These are phyloP conservation scores for Cerceris rybyensis DNA, from an alignment of 2,888 invertebrate genomes.

Conservation along the genomic window DNA sequence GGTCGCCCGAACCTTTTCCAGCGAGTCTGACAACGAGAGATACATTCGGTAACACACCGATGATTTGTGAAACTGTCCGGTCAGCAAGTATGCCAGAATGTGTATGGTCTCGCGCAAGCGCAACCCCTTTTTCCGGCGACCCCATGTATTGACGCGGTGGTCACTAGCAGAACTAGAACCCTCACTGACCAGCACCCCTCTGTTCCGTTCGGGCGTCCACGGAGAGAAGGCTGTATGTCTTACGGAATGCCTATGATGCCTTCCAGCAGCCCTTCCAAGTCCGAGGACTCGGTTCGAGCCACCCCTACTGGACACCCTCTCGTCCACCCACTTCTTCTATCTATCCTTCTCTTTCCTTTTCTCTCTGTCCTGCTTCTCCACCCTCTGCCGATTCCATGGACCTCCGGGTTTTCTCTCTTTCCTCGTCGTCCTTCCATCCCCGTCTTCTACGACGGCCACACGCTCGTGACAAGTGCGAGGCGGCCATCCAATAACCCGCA, in stretches of 20 bases:
- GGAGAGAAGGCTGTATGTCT: conserved; percentile 76
- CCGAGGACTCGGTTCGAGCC: conserved; percentile 37
- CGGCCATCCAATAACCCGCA: conserved; percentile 80
- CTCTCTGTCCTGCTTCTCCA: conserved; percentile 18
- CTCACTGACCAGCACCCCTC: conserved; percentile 76
- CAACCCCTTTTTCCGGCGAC: conserved; percentile 76
- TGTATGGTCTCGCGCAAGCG: conserved; percentile 75
- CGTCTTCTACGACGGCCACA: conserved; percentile 68
- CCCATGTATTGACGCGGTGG: conserved; percentile 80
- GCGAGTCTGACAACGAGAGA: conserved; percentile 61
- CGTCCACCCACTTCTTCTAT: conserved; percentile 45
- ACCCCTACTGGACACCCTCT: conserved; percentile 37
- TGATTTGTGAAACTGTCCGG: conserved; percentile 74
- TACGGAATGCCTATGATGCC: conserved; percentile 80
- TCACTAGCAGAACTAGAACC: conserved; percentile 76
- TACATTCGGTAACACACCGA: conserved; percentile 67
- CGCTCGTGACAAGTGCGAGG: conserved; percentile 78
- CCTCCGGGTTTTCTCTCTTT: conserved; percentile 25
- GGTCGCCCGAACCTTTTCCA: conserved; percentile 23
- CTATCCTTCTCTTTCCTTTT: conserved; percentile 32
- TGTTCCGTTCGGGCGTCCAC: conserved; percentile 68
- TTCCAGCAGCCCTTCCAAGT: conserved; percentile 66
- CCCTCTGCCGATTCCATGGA: conserved; percentile 1
- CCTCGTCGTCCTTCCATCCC: conserved; percentile 30
- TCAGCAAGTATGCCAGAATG: conserved; percentile 70